Percentiles rank a stretch among this genome's conserved stretches.
These are phyloP conservation scores for Pempheris klunzingeri DNA, from an alignment of 2,797 vertebrate species.

Conservation along the genomic window DNA sequence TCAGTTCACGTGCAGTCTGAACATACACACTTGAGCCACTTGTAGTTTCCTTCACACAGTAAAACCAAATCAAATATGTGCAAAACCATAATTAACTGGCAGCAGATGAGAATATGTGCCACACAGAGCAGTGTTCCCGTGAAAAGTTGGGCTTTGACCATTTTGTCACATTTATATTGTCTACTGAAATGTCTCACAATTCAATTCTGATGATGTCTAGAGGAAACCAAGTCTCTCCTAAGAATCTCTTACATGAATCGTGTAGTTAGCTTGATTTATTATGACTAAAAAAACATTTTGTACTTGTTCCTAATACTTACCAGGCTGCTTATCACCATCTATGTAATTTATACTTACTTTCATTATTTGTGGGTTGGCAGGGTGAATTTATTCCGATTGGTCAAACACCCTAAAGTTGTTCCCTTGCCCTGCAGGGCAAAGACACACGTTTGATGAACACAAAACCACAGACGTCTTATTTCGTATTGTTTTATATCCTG, in stretches of 20 bases:
- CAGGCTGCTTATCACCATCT: constrained; percentile 8
- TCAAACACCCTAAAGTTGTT: background rate
- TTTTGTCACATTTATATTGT: constrained; percentile 7
- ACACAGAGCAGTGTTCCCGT: constrained; percentile 2
- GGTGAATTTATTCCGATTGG: constrained; percentile 10
- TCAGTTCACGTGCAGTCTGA: background rate
- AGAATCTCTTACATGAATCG: background rate
- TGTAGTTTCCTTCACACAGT: background rate
- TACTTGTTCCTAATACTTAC: background rate
- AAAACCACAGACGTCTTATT: constrained; percentile 18
- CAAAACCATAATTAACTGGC: constrained; percentile 1
- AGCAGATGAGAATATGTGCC: background rate
- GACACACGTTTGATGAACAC: background rate
- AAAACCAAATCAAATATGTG: background rate
- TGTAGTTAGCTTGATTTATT: constrained; percentile 28
- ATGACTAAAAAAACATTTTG: constrained; percentile 5
- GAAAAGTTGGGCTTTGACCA: background rate
- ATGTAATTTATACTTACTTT: constrained; percentile 4
- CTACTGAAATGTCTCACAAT: constrained; percentile 23
- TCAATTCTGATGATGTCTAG: constrained; percentile 9
- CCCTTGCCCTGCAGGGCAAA: background rate
- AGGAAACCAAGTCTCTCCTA: constrained; percentile 3
- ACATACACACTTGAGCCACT: constrained; percentile 1
- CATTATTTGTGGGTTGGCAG: background rate
- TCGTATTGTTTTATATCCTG: constrained; percentile 8